These are phyloP conservation scores for Thymallus thymallus DNA, from an alignment of 2,113 vertebrate genomes.

Conservation along the genomic window DNA sequence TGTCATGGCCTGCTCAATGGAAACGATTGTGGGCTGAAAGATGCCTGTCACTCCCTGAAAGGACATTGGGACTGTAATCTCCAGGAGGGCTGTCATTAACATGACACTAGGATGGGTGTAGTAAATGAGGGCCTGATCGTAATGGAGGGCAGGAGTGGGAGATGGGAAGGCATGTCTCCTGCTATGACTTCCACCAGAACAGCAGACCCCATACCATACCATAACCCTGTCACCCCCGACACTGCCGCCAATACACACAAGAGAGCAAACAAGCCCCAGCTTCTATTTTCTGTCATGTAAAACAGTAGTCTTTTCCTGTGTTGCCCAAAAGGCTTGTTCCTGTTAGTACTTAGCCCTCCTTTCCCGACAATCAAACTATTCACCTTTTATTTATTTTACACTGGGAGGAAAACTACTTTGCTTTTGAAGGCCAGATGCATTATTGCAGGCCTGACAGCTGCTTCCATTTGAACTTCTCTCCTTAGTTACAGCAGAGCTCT, in stretches of 20 bases:
- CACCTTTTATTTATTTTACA: conserved; percentile 29
- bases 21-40: conserved; percentile 16
- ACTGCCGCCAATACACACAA: conserved; percentile 39
- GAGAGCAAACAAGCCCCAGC: conserved; percentile 20
- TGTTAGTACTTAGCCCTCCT: conserved; percentile 4
- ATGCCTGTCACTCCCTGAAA: conserved; percentile 33
- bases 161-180: conserved; percentile 45
- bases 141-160: conserved; percentile 33
- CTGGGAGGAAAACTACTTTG: conserved; percentile 46
- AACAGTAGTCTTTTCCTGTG: conserved; percentile 44
- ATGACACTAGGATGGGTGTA: conserved; percentile 31
- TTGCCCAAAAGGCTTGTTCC: conserved; percentile 41
- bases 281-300: conserved; percentile 65
- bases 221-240: conserved; percentile 19
- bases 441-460: conserved; percentile 28
- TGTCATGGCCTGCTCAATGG: conserved; percentile 25
- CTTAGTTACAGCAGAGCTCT: conserved; percentile 25
- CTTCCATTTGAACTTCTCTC: conserved; percentile 19
- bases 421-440: conserved; percentile 46
- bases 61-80: conserved; percentile 21
- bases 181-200: conserved; percentile 22
- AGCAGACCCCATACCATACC: not conserved
- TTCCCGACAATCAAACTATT: conserved; percentile 40
- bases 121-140: too few relatives aligned
- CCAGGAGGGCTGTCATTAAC: conserved; percentile 30